Evolutionary conservation across 2,888 invertebrate genomes (phyloP).

Genomic region (Parthenolecanium corni): DNA sequence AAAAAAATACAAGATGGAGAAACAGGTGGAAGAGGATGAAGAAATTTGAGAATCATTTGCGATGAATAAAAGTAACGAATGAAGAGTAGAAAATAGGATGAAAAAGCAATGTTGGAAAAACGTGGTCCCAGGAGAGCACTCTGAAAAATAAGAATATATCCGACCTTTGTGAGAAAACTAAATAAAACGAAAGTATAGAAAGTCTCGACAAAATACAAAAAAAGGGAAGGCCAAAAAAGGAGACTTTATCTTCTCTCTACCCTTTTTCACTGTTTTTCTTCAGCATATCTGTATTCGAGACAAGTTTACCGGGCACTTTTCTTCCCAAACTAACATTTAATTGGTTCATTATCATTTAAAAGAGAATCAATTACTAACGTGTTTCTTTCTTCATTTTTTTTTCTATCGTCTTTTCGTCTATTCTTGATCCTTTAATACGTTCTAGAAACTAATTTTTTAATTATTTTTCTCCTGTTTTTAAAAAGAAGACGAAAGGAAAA

Average conservation of each 20-base stretch:
- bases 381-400: neutral
- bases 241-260: neutral
- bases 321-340: slow-evolving; percentile 14
- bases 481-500: neutral
- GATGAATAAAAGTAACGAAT: neutral
- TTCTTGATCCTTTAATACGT: neutral
- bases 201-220: slow-evolving; percentile 3
- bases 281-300: slow-evolving; percentile 14
- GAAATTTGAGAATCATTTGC: slow-evolving; percentile 11
- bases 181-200: slow-evolving; percentile 8
- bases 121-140: slow-evolving; percentile 11
- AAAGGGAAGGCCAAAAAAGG: neutral
- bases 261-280: neutral
- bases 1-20: neutral
- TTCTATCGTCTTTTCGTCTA: neutral
- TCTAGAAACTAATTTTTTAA: neutral
- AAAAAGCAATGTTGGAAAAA: slow-evolving; percentile 13
- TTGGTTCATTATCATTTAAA: slow-evolving; percentile 19
- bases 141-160: slow-evolving; percentile 8
- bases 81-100: slow-evolving; percentile 16
- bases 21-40: neutral
- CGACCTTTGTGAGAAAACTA: slow-evolving; percentile 7
- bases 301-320: slow-evolving; percentile 13
- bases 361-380: slow-evolving; percentile 8
- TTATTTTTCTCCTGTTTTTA: neutral